Base-by-base conservation (phyloP, 2,888 invertebrate species). In the Tyria jacobaeae region DNA sequence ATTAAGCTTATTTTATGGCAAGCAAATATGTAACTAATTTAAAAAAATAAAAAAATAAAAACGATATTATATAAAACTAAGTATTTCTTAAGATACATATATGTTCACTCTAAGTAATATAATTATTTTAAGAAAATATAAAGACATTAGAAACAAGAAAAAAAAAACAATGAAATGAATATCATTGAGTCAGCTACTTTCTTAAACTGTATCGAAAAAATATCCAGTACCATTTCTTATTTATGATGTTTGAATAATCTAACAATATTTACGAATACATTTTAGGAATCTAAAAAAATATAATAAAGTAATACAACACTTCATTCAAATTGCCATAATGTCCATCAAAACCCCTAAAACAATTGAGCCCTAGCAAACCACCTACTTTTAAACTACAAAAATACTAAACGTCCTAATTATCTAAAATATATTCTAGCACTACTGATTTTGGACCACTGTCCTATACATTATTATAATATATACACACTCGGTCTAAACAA, bases 401-500 rank as follows among this genome's bases (percentile, higher is more conserved):
- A 62, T 79, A 35, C 82, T 85, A 85, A 47, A 79, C 60, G 79
- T 82, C 84, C 75, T 86, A 87, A 76, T 64, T 47, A 65, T 77
- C 81, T 78, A 84, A 79, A 71, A 70, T 63, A 68, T 74, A 58
- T 31, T 80, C 89, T 89, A 89, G 87, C 85, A 80, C 89, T 88
- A 87, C 89, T 68, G 62, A 70, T 76, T 70, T 73, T 60, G 54
- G 78, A 76, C 62, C 72, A 66, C 63, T 68, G 73, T 75, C 65
- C 59, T 65, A 71, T 64, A 60, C 75, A 73, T 39, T 25, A 27
- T n/a, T n/a, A n/a, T n/a, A n/a, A n/a, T n/a, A 34, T 75, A 60
- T 78, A 76, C 73, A 84, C 76, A 86, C 79, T 76, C 74, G 76
- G 64, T 84, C 86, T 88, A 88, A 79, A 80, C 75, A 76, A 84